phyloP scores from a whole-genome alignment of 2,888 invertebrate species.

The Capitulum mitella region DNA sequence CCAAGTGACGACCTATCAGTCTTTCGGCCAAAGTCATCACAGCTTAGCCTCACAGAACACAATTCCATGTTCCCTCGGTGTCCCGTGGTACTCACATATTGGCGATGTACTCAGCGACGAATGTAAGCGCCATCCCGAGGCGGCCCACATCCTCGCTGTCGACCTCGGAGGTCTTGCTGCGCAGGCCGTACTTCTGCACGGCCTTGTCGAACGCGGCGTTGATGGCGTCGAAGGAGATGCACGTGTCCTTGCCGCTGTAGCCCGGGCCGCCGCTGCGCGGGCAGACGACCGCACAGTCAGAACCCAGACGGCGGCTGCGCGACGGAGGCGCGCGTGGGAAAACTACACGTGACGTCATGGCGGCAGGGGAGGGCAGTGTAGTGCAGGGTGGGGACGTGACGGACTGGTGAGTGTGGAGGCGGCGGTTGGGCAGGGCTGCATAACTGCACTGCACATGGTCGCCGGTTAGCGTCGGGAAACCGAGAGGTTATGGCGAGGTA shows the following conservation, averaged over 20 bases:
- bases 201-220: constrained; percentile 37
- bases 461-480: too few relatives aligned
- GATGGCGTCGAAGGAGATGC: constrained; percentile 37
- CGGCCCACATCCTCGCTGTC: constrained; percentile 35
- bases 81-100: constrained; percentile 36
- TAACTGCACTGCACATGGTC: too few relatives aligned
- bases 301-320: neutral
- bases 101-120: constrained; percentile 37
- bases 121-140: constrained; percentile 37
- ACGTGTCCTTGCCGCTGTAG: constrained; percentile 30
- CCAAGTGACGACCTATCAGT: too few relatives aligned
- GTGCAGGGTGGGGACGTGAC: too few relatives aligned
- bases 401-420: too few relatives aligned
- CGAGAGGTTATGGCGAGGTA: too few relatives aligned
- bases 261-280: neutral
- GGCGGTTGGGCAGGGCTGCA: too few relatives aligned
- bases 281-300: neutral
- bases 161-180: constrained; percentile 30
- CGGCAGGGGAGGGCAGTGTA: too few relatives aligned
- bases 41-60: too few relatives aligned
- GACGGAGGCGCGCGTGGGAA: neutral
- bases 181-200: constrained; percentile 36
- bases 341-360: too few relatives aligned
- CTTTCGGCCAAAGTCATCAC: too few relatives aligned
- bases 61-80: too few relatives aligned